Evolutionary conservation across 2,888 invertebrate genomes (phyloP).

Genomic region (Koerneria pararmatus): DNA sequence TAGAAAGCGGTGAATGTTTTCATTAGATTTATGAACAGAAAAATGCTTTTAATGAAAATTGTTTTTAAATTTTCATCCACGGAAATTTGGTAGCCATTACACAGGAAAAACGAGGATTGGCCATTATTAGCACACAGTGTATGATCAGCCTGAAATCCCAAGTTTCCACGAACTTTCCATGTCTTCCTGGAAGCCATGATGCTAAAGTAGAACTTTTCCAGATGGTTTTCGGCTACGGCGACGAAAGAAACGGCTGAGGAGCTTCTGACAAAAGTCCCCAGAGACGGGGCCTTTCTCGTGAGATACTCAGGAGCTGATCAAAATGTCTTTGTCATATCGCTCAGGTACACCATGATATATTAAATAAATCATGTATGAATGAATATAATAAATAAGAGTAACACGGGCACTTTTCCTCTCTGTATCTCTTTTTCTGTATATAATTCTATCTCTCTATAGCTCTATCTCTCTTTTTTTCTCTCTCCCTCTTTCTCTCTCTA

Average conservation of each 20-base stretch:
- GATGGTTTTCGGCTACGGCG: slow-evolving; percentile 52
- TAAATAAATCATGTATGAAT: too few species aligned
- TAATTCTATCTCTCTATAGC: background rate
- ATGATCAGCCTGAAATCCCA: background rate
- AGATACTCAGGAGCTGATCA: slow-evolving; percentile 82
- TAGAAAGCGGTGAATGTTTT: too few species aligned
- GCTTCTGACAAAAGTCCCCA: slow-evolving; percentile 74
- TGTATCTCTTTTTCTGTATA: too few species aligned
- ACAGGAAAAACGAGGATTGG: too few species aligned
- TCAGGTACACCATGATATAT: slow-evolving; percentile 72
- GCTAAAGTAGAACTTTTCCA: too few species aligned
- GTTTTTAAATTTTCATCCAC: too few species aligned
- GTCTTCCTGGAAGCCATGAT: background rate
- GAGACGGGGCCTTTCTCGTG: slow-evolving; percentile 90
- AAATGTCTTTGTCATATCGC: slow-evolving; percentile 86
- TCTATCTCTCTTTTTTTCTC: background rate
- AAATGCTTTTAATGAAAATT: too few species aligned
- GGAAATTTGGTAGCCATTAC: too few species aligned
- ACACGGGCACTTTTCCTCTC: too few species aligned
- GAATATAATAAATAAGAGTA: too few species aligned
- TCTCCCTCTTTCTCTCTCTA: background rate
- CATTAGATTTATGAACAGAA: too few species aligned
- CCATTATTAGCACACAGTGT: too few species aligned
- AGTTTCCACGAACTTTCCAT: background rate
- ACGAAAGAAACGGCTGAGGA: slow-evolving; percentile 67